phyloP scores from a whole-genome alignment of 2,113 vertebrate species.

The Hystrix brachyura region DNA sequence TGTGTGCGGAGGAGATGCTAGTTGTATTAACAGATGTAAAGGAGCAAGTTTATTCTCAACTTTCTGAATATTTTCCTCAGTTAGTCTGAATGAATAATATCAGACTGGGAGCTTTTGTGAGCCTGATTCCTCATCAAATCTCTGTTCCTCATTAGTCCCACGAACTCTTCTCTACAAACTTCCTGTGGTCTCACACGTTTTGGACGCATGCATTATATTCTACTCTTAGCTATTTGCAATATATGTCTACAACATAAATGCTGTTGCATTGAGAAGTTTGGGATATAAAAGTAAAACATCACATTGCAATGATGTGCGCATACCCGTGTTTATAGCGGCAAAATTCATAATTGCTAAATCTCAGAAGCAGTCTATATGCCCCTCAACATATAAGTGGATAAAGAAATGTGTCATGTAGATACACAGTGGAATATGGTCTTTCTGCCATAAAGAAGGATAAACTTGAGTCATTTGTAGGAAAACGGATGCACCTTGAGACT shows the following conservation, averaged over 20 bases:
- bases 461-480: background rate
- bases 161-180: background rate
- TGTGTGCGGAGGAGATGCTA: background rate
- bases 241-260: background rate
- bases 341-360: background rate
- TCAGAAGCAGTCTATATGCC: background rate
- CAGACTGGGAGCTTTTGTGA: background rate
- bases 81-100: background rate
- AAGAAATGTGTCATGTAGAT: background rate
- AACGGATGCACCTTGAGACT: background rate
- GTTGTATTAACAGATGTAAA: background rate
- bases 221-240: no score
- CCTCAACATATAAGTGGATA: background rate
- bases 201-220: background rate
- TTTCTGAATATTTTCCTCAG: background rate
- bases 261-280: background rate
- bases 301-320: background rate
- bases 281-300: background rate
- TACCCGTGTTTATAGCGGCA: background rate
- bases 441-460: background rate
- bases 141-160: background rate
- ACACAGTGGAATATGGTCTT: background rate
- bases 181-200: background rate
- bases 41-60: background rate
- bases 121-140: background rate